These are phyloP conservation scores for Danio albolineatus DNA, from an alignment of 2,797 vertebrate genomes.

Conservation along the genomic window DNA sequence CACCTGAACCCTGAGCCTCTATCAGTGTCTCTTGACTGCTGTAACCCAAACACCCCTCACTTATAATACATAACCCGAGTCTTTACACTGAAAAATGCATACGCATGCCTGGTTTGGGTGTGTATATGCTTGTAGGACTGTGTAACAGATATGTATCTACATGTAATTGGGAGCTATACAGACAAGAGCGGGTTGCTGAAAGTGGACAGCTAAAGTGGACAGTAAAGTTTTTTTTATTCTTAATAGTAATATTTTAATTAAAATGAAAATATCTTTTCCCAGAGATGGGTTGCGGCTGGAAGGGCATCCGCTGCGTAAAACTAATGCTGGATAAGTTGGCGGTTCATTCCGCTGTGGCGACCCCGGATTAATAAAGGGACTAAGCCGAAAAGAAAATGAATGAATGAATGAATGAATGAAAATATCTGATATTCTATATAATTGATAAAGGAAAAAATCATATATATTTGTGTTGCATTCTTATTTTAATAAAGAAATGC, in stretches of 20 bases:
- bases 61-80: constrained; percentile 53
- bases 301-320: no score
- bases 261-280: not conserved
- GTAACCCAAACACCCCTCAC: constrained; percentile 58
- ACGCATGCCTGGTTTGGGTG: constrained; percentile 42
- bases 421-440: no score
- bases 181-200: constrained; percentile 13
- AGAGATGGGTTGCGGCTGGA: no score
- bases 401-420: no score
- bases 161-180: constrained; percentile 31
- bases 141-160: constrained; percentile 44
- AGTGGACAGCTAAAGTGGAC: no score
- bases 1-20: constrained; percentile 46
- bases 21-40: constrained; percentile 36
- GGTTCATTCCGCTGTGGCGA: no score
- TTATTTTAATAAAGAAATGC: no score
- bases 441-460: no score
- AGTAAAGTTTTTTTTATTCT: not conserved
- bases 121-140: constrained; percentile 30
- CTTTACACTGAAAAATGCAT: constrained; percentile 40
- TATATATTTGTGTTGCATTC: no score
- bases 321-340: no score
- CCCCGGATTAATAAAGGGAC: no score
- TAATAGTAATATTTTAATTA: not conserved
- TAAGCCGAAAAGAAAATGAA: no score